A percentile compares a stretch with the other conserved stretches of the same genome.
These are phyloP conservation scores for Catharus bicknelli DNA, from an alignment of 2,113 vertebrate species.

Conservation along the genomic window DNA sequence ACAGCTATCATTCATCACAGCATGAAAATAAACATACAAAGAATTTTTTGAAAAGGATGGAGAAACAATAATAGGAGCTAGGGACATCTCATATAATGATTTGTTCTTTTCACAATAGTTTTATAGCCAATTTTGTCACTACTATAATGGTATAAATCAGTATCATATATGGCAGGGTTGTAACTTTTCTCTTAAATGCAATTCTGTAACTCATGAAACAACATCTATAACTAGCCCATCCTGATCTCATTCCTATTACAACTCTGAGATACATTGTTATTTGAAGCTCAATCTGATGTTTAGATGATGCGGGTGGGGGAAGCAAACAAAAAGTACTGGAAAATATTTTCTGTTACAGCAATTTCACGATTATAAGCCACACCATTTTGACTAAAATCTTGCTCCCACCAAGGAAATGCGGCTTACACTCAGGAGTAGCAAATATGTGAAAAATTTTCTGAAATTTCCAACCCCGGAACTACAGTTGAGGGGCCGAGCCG, in stretches of 20 bases:
- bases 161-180: neutral
- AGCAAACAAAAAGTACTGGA: neutral
- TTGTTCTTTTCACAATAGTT: neutral
- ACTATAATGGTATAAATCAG: neutral
- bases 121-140: neutral
- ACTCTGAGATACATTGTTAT: neutral
- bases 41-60: neutral
- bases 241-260: neutral
- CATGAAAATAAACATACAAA: slow-evolving; percentile 35
- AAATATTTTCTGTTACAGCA: neutral
- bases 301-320: neutral
- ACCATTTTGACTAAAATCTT: too few species aligned
- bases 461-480: too few species aligned
- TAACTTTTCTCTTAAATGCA: neutral
- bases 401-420: too few species aligned
- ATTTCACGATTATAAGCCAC: too few species aligned
- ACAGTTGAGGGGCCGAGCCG: too few species aligned
- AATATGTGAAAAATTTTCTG: too few species aligned
- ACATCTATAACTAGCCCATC: neutral
- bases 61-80: neutral
- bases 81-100: neutral
- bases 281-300: neutral
- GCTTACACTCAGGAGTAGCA: too few species aligned
- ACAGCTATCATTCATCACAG: slow-evolving; percentile 43
- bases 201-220: neutral